Evolutionary conservation across 1,140 invertebrate species (phyloP), one percentile per base, ranked within the genome.

Genomic region (Brachionus paranguensis): DNA sequence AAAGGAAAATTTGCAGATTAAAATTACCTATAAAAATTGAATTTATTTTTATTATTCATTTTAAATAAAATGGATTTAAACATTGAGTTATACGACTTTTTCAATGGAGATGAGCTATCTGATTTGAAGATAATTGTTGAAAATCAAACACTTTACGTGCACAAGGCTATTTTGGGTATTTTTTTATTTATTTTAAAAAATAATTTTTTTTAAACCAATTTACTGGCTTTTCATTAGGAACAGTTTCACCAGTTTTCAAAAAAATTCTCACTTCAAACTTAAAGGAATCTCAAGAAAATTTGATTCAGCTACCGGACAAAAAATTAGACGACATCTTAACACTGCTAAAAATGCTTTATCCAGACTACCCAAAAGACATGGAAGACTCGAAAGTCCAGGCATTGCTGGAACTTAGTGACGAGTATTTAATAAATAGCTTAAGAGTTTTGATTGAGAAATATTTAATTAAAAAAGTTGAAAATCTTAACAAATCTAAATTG

Each of bases 111-210:
- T 24, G 70, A 74, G 47, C 17, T 74, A 74, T 74, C 70, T 20
- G 70, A 74, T 74, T 17, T 74, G 10, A 74, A 74, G 37, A 24
- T 74, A 24, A 20, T 74, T 3, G 70, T 74, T 1, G 70, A 74
- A 74, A 45, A 74, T 45, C 70, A 20, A 24, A 43, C 41, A 43
- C 41, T 74, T 24, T 43, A 17, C 10, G 70, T 74, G 12, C 70
- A 74, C 41, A 74, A 74, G 41, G 70, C 70, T 45, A 74, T 74
- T 45, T 74, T 74, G 10, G 70, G 70, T 74, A 74, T 45, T n/a
- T n/a, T n/a, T n/a, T n/a, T n/a, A n/a, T n/a, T n/a, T n/a, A n/a
- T n/a, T 74, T 74, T 74, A 43, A 14, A 5, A 29, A 29, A 29
- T 41, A 29, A 4, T 10, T 29, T 37, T 37, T 7, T 5, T 6